Base-by-base conservation (phyloP, 2,888 invertebrate genomes). In the Caenorhabditis sinica region DNA sequence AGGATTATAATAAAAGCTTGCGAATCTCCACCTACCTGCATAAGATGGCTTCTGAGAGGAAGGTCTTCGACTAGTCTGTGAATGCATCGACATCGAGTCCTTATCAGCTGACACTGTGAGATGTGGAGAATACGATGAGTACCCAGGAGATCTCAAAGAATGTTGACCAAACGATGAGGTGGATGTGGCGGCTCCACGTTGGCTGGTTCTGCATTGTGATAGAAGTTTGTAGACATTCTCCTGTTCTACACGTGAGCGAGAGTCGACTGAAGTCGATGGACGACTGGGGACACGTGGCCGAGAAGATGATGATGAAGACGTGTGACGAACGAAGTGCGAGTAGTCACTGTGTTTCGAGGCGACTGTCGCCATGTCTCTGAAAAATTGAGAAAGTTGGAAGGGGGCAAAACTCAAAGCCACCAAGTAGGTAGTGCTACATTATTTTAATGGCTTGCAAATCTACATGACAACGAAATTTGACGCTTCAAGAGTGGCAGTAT, bases 151-250 rank as follows among this genome's bases (percentile, higher is more conserved):
- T n/a, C 45, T 43, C 8, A 86, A 45, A 11, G 83, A 82, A 40
- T 82, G 72, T 17, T 80, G 82, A 13, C 77, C 75, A 63, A 58
- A 71, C 0, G 74, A 40, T 15, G 73, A 68, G 11, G 73, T 79
- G 20, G 73, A 60, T 45, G 87, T 88, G 13, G 85, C 89, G 11
- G 85, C 77, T 8, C 91, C 90, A 23, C 91, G 82, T 53, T 89
- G 88, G 36, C 87, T 87, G 15, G 90, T 90, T 30, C 89, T 80
- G 80, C 90, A 90, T 65, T 89, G 89, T 30, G 90, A 89, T 25
- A 91, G 66, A 28, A 91, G 71, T 45, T 87, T 84, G 75, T 91
- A 88, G 58, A 89, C 88, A 30, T 87, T 86, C 77, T 91, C 88
- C 71, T 88, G 90, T 53, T 89, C 90, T 51, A 83, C 86, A 33